Conservation (phyloP, 2,797 vertebrate species). For the Coregonus suidteri region DNA sequence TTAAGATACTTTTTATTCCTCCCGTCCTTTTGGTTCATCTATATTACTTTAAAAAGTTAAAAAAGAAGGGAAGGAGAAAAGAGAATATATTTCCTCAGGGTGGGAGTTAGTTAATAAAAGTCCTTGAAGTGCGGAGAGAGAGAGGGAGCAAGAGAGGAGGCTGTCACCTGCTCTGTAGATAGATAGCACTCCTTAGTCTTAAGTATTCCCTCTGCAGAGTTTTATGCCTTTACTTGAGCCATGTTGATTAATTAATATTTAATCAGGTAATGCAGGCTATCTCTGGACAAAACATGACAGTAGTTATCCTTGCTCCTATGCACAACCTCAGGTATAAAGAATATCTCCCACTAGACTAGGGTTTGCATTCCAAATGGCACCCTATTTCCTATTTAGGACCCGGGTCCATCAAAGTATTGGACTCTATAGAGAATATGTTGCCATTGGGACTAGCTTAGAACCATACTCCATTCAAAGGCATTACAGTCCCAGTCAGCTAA, state of each 20-base stretch:
- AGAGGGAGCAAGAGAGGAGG: conserved; percentile 47
- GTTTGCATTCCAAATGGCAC: background rate
- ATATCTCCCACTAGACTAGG: conserved; percentile 44
- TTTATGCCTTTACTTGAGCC: conserved; percentile 71
- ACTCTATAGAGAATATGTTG: background rate
- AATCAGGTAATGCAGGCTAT: conserved; percentile 77
- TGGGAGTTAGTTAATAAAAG: conserved; percentile 61
- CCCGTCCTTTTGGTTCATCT: background rate
- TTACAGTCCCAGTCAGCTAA: conserved; percentile 41
- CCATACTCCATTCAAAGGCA: conserved; percentile 54
- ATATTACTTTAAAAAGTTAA: background rate
- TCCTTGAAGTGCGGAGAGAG: conserved; percentile 63
- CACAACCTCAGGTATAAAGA: conserved; percentile 42
- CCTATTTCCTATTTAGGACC: background rate
- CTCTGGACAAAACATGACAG: conserved; percentile 59
- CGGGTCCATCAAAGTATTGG: background rate
- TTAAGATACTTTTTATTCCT: background rate
- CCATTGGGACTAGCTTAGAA: background rate
- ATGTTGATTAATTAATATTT: conserved; percentile 84
- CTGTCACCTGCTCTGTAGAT: conserved; percentile 70
- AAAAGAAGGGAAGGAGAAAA: background rate
- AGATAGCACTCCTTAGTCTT: conserved; percentile 58
- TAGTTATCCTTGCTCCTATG: conserved; percentile 56
- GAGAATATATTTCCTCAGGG: conserved; percentile 48
- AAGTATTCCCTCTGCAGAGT: conserved; percentile 60